Evolutionary conservation across 2,888 invertebrate species (phyloP).

Genomic region (Ornithoptera priamus): DNA sequence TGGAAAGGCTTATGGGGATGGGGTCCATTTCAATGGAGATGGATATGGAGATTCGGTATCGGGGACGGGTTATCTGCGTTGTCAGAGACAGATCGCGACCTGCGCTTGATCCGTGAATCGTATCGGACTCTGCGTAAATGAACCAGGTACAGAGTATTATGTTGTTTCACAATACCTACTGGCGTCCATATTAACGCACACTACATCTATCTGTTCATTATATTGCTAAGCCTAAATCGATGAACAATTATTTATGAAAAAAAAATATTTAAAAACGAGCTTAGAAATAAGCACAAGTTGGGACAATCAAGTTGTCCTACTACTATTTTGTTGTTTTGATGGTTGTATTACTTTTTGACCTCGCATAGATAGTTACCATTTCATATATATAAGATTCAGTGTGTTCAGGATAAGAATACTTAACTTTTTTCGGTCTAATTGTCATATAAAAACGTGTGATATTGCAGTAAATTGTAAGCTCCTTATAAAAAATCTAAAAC

Average conservation of each 20-base stretch:
- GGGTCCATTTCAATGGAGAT: constrained; percentile 50
- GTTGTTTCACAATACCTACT: too few species aligned
- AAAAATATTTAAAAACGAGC: too few species aligned
- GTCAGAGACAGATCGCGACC: constrained; percentile 63
- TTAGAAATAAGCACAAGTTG: too few species aligned
- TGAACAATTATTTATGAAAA: too few species aligned
- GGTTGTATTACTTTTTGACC: too few species aligned
- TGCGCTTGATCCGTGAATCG: constrained; percentile 48
- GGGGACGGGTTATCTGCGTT: constrained; percentile 61
- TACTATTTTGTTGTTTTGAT: too few species aligned
- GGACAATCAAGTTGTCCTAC: too few species aligned
- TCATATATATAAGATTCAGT: neutral
- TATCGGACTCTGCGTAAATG: constrained; percentile 9
- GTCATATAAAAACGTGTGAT: neutral
- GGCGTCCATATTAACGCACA: too few species aligned
- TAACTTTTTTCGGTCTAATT: neutral
- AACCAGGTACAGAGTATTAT: constrained; percentile 14
- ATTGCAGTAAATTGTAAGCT: neutral
- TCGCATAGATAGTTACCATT: neutral
- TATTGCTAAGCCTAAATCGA: too few species aligned
- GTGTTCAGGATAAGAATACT: neutral
- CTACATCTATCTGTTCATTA: too few species aligned
- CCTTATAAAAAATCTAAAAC: neutral
- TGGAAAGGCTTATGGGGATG: constrained; percentile 66
- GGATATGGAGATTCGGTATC: constrained; percentile 62